Evolutionary conservation across 1,140 invertebrate species (phyloP).

Genomic region (Ylistrum balloti): DNA sequence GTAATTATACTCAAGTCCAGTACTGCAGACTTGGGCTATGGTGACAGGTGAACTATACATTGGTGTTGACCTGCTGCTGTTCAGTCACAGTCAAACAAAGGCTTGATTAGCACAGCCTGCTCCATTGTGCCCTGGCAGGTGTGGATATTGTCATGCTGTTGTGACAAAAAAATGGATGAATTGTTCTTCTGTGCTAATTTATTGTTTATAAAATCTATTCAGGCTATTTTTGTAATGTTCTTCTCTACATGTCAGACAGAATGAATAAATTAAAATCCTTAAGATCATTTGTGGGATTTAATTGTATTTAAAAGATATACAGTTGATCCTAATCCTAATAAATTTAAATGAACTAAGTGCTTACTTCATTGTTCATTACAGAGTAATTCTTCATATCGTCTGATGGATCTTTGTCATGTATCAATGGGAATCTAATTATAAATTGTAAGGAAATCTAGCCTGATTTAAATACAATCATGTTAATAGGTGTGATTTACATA

Average conservation of each 20-base stretch:
- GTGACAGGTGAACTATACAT: background rate
- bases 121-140: background rate
- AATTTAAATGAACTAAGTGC: background rate
- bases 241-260: background rate
- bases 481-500: constrained; percentile 1
- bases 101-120: constrained; percentile 23
- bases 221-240: background rate
- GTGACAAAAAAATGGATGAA: background rate
- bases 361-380: background rate
- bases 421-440: constrained; percentile 13
- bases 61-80: background rate
- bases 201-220: background rate
- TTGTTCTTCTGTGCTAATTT: background rate
- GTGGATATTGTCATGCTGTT: background rate
- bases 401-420: background rate
- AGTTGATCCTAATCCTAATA: background rate
- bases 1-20: no score
- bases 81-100: constrained; percentile 15
- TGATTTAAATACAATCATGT: background rate
- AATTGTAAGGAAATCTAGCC: background rate
- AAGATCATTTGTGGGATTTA: background rate
- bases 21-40: background rate
- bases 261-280: background rate
- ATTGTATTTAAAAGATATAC: constrained; percentile 3
- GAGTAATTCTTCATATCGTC: background rate